Evolutionary conservation across 2,888 invertebrate genomes (phyloP), one percentile per base, ranked within the genome.

Genomic region (Diaprepes abbreviatus): DNA sequence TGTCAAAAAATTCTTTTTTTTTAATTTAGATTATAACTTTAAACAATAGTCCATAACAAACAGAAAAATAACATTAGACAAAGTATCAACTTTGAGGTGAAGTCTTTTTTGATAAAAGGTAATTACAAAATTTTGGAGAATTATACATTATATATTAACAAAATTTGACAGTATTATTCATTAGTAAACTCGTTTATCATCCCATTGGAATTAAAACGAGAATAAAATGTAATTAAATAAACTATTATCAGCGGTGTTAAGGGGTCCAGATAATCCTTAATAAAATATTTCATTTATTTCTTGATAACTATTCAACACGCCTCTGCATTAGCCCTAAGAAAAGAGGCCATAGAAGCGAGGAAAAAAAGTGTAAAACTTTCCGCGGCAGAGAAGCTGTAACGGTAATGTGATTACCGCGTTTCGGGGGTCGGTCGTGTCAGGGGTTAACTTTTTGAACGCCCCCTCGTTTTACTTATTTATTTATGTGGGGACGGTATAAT

Each of bases 351-450:
- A 14, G 52, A 50, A 35, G 38, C 12, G 24, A 35, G 50, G 14
- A 50, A 58, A 62, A 62, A 48, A 68, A 35, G 57, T 57, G 57
- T 38, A 45, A 43, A 57, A 38, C 38, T 54, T 38, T 45, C 21
- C 55, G 59, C 54, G 65, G 65, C 59, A 70, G 60, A 70, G 59
- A 57, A 28, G 65, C 65, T 38, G 38, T 65, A 66, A 70, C 65
- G 57, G 43, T 70, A 70, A 70, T 66, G 50, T 62, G 50, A 62
- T 62, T 66, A 62, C 62, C 62, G 35, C 45, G n/a, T 48, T 38
- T 38, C 40, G 33, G 48, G 33, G 62, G 36, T 57, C 57, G 38
- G 21, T 40, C 57, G 57, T 57, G 57, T 62, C 50, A 33, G 50
- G 35, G 48, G 50, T 50, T 62, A 62, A 50, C 33, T 48, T 62